Evolutionary conservation across 2,888 invertebrate species (phyloP).

Genomic region (Julus scanicus): DNA sequence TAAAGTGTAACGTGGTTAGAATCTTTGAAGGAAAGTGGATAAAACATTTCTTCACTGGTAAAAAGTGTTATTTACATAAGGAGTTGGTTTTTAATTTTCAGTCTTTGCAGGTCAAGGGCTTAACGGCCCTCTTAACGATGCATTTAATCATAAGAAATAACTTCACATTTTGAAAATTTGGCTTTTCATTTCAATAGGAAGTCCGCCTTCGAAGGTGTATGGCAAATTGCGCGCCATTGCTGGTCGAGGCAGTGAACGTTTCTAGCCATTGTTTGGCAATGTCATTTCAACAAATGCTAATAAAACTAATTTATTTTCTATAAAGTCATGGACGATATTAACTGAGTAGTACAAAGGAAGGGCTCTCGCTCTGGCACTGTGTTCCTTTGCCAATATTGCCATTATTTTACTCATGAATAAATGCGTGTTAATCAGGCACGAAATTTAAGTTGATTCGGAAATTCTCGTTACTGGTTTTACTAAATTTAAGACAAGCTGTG

Average conservation of each 20-base stretch:
- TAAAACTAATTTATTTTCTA: conserved; percentile 14
- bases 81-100: too few species aligned
- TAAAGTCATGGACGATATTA: neutral
- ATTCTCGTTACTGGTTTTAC: neutral
- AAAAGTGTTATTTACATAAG: too few species aligned
- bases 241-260: conserved; percentile 82
- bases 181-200: conserved; percentile 69
- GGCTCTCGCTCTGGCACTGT: neutral
- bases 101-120: too few species aligned
- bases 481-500: too few species aligned
- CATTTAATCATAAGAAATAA: too few species aligned
- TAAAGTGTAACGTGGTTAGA: too few species aligned
- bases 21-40: too few species aligned
- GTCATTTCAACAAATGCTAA: neutral
- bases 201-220: conserved; percentile 97
- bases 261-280: conserved; percentile 69
- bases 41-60: too few species aligned
- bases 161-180: conserved; percentile 14
- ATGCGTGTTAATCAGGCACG: neutral
- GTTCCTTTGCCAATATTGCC: neutral
- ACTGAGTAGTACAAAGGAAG: neutral
- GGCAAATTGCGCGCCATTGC: conserved; percentile 91
- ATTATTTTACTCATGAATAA: neutral
- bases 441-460: neutral
- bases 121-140: too few species aligned